Evolutionary conservation across 1,140 invertebrate genomes (phyloP), one percentile per base, ranked within the genome.

Genomic region (Chrysopa pallens): DNA sequence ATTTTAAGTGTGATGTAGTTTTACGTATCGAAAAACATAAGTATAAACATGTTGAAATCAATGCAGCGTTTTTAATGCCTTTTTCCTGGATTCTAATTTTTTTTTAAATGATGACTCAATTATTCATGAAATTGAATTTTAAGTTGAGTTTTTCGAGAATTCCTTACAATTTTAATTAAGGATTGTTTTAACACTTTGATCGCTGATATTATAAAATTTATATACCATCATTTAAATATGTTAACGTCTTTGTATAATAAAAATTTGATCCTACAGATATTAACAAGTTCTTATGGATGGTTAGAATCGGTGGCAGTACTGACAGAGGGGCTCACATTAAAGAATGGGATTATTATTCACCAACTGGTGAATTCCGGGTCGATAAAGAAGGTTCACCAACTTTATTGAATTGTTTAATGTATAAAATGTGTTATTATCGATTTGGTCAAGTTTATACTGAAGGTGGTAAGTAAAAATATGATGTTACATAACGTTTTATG

Each of bases 231-330:
- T 11, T 33, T 33, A 6, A 11, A 23, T 13, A 43, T 12, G 6
- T 40, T 31, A 29, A 36, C 17, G 9, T 23, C 40, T 13, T 42
- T 42, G 7, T 33, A 39, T 49, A 14, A 42, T 17, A 46, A n/a
- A 29, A 15, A 11, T 41, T 46, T 40, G 45, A 45, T 42, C 42
- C 59, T 59, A 29, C 55, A 84, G 82, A 95, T 62, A 91, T 98
- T 39, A 97, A 97, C 63, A 97, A 98, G 68, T 98, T 98, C 67
- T 69, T 98, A 49, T 98, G 93, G 93, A 98, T 98, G 93, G 93
- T 98, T 6, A 75, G 93, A 46, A 98, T 98, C 56, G 56, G 91
- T 49, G 93, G 92, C 45, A 92, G 87, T 56, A 98, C 92, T 14
- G 90, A 95, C 46, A 75, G 83, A 52, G 92, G 93, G 31, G 76